Evolutionary conservation across 2,888 invertebrate genomes (phyloP).

Genomic region (Netelia fuscicornis): DNA sequence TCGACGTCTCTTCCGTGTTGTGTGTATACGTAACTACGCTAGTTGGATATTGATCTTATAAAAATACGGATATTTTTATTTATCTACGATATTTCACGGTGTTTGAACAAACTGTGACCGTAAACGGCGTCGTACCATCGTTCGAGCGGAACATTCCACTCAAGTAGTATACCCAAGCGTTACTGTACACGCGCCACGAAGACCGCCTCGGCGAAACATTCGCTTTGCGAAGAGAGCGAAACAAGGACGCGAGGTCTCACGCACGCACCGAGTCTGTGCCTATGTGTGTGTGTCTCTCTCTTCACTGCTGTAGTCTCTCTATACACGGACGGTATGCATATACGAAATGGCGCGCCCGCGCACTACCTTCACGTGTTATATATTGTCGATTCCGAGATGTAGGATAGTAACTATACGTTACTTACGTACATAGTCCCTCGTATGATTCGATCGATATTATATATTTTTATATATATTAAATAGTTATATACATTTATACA

Average conservation of each 20-base stretch:
- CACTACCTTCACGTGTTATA: slow-evolving; percentile 40
- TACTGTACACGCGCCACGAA: slow-evolving; percentile 32
- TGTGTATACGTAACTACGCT: slow-evolving; percentile 33
- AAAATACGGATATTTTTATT: neutral
- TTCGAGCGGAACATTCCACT: slow-evolving; percentile 55
- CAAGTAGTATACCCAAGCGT: slow-evolving; percentile 19
- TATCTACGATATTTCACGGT: slow-evolving; percentile 16
- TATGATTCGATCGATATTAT: slow-evolving; percentile 47
- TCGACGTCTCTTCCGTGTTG: neutral
- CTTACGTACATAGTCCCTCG: slow-evolving; percentile 11
- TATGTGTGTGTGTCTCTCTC: neutral
- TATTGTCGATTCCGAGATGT: neutral
- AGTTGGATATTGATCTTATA: slow-evolving; percentile 10
- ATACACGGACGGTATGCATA: slow-evolving; percentile 3
- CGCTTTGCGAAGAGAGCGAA: slow-evolving; percentile 27
- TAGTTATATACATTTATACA: slow-evolving; percentile 22
- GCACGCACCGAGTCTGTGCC: slow-evolving; percentile 9
- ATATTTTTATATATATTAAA: slow-evolving; percentile 3
- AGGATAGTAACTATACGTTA: slow-evolving; percentile 35
- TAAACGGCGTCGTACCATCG: slow-evolving; percentile 62
- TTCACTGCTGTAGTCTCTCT: neutral
- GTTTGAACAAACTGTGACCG: slow-evolving; percentile 44
- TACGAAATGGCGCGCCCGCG: slow-evolving; percentile 44
- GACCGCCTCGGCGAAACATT: slow-evolving; percentile 51
- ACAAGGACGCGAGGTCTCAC: slow-evolving; percentile 44